A percentile compares a stretch with the other conserved stretches of the same genome.
Conservation (phyloP, 2,113 vertebrate species). For the Chrysochloris asiatica region DNA sequence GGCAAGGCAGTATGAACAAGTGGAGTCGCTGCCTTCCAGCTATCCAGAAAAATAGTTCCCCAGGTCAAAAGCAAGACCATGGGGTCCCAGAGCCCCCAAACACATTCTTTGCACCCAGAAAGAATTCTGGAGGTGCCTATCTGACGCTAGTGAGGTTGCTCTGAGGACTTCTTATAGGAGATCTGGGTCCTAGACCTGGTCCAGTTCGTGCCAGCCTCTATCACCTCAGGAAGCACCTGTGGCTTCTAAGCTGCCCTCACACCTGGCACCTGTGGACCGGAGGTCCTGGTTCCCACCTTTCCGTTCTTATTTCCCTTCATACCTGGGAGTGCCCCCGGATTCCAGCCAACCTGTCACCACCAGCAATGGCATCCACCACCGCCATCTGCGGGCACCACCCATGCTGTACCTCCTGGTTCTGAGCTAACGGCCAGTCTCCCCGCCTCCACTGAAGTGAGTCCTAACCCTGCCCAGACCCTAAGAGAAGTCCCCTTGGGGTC, state of each 20-base stretch:
- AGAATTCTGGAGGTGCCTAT: not conserved
- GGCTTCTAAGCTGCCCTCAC: not conserved
- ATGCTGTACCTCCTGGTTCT: no score
- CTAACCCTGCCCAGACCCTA: not conserved
- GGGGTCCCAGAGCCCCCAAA: not conserved
- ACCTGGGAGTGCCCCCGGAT: not conserved
- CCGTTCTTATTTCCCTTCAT: not conserved
- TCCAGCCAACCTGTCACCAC: not conserved
- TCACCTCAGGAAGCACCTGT: no score
- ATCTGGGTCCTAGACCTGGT: not conserved
- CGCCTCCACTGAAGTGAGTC: not conserved
- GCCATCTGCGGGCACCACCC: no score
- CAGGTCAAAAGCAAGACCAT: not conserved
- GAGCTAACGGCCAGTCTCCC: not conserved
- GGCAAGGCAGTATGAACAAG: rapidly evolving
- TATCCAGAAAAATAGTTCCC: not conserved
- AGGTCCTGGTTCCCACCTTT: not conserved
- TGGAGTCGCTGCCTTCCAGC: not conserved
- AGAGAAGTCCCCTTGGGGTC: not conserved
- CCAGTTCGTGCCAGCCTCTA: not conserved
- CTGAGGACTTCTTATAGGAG: not conserved
- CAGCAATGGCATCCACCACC: rapidly evolving
- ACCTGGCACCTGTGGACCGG: not conserved
- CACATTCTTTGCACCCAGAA: constrained; percentile 11
- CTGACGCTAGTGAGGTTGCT: rapidly evolving